Evolutionary conservation across 2,797 vertebrate species (phyloP).

Genomic region (Eulemur rubriventer): DNA sequence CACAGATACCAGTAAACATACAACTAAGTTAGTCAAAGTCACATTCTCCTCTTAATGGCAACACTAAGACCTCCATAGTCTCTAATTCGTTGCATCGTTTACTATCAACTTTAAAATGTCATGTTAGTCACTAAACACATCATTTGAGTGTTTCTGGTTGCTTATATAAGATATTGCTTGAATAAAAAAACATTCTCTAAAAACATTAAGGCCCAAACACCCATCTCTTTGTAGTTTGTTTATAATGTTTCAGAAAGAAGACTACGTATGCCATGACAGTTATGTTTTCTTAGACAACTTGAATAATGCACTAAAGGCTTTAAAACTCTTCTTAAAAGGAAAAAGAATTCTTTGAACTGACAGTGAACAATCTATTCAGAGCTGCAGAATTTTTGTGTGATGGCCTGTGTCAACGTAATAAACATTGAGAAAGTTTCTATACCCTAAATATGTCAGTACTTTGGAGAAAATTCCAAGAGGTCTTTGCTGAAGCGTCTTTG

Average conservation of each 20-base stretch:
- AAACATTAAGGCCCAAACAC: conserved; percentile 9
- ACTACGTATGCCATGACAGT: background rate
- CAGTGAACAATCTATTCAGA: conserved; percentile 40
- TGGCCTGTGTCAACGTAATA: background rate
- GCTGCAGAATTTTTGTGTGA: conserved; percentile 48
- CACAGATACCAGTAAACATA: background rate
- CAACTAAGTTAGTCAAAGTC: conserved; percentile 41
- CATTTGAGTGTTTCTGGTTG: conserved; percentile 59
- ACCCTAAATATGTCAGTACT: conserved; percentile 16
- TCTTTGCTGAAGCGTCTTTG: conserved; percentile 29
- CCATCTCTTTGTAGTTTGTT: conserved; percentile 1
- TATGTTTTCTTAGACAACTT: conserved; percentile 25
- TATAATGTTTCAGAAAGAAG: conserved; percentile 29
- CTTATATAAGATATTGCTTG: conserved; percentile 58
- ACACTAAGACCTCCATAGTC: conserved; percentile 49
- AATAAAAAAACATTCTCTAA: background rate
- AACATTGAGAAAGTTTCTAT: background rate
- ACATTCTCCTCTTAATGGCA: conserved; percentile 66
- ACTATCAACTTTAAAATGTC: conserved; percentile 73
- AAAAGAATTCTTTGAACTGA: conserved; percentile 55
- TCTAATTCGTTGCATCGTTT: conserved; percentile 81
- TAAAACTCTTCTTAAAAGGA: conserved; percentile 47
- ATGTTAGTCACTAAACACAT: conserved; percentile 72
- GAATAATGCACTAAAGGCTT: conserved; percentile 50
- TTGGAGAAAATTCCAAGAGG: background rate